Conservation (phyloP, 2,888 invertebrate species). For the Quadroppia sp. region DNA sequence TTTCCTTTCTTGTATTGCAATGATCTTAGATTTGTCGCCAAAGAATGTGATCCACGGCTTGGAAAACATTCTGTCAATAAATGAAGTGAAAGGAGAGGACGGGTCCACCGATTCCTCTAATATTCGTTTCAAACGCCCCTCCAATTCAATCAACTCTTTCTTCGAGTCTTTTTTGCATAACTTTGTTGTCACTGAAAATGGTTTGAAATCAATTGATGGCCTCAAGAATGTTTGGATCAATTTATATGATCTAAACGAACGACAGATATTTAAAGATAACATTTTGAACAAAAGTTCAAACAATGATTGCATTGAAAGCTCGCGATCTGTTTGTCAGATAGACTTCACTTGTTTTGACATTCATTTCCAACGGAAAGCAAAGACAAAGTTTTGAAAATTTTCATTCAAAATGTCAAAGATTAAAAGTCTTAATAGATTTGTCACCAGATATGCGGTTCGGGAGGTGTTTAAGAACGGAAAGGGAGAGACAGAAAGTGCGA, state of each 20-base stretch:
- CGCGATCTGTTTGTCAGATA: too few relatives aligned
- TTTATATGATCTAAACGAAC: too few relatives aligned
- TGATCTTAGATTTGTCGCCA: neutral
- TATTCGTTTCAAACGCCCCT: neutral
- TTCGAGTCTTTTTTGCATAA: neutral
- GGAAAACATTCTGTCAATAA: neutral
- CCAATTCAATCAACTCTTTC: neutral
- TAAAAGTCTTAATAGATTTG: neutral
- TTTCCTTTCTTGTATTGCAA: neutral
- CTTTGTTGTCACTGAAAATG: neutral
- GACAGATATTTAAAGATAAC: too few relatives aligned
- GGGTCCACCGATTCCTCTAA: neutral
- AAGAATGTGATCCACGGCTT: neutral
- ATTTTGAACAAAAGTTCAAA: neutral
- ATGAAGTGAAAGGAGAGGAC: neutral
- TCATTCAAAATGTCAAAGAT: neutral
- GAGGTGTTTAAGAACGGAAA: conserved; percentile 1
- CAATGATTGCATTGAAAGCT: too few relatives aligned
- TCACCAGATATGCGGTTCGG: conserved; percentile 18
- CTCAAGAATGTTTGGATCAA: too few relatives aligned
- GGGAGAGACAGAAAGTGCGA: conserved; percentile 7
- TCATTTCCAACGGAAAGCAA: neutral
- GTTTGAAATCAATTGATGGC: neutral
- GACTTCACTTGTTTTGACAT: neutral
- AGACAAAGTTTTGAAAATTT: neutral